Evolutionary conservation across 1,140 invertebrate species (phyloP), one percentile per base, ranked within the genome.

Genomic region (Drosophila parabipectinata): DNA sequence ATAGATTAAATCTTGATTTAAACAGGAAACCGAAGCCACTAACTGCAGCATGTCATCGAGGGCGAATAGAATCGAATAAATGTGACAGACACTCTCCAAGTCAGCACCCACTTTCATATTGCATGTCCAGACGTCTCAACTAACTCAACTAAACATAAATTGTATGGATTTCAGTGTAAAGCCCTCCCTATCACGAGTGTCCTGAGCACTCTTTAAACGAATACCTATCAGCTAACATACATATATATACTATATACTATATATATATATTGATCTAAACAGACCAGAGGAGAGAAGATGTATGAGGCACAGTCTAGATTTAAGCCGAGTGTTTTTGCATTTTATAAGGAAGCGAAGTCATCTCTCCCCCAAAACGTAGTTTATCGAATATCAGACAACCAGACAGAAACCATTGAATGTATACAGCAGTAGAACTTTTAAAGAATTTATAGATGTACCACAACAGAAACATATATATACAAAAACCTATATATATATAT

Each of bases 91-190:
- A 32, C 15, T 30, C 14, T 28, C 34, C 48, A 15, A 48, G 41
- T 18, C 50, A 34, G 55, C 14, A 44, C 41, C 55, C 54, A 39
- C 47, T 18, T 41, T 41, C 45, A 28, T 37, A 50, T 57, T 67
- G 30, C 61, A 67, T 47, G 63, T 68, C 52, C 68, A 56, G 52
- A 61, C 64, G 4, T 44, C 72, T 67, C 59, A 77, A 77, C 61
- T 62, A 82, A 82, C 78, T 82, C 72, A 44, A 44, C 41, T 44
- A 84, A 37, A 61, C 55, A 79, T 58, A 58, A 67, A 82, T 76
- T 78, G 81, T 76, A 88, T 87, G 82, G 82, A 87, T 87, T 87
- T 87, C 82, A 87, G 77, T 87, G 83, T 82, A 87, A 87, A 87
- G 83, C 82, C 82, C 82, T 87, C 82, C 82, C 83, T 85, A 68